These are phyloP conservation scores for Aleiodes testaceus DNA, from an alignment of 2,888 invertebrate genomes.

Conservation along the genomic window DNA sequence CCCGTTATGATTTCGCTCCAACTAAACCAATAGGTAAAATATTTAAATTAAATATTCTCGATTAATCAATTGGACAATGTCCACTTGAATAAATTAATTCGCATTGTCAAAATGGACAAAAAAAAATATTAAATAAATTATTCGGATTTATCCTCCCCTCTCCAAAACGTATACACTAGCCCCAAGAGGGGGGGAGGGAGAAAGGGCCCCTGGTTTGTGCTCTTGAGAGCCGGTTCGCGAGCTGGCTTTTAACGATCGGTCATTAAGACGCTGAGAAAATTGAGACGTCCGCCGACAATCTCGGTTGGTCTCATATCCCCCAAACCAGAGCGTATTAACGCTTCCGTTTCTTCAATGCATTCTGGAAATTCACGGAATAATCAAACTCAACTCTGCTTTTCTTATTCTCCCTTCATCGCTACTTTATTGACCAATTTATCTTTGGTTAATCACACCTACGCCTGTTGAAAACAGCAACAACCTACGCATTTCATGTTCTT, in stretches of 20 bases:
- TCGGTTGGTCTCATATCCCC: constrained; percentile 58
- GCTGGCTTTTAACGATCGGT: constrained; percentile 69
- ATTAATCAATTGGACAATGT: constrained; percentile 3
- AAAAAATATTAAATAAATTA: neutral
- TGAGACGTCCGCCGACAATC: constrained; percentile 65
- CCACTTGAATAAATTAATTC: constrained; percentile 26
- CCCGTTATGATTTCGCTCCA: no score
- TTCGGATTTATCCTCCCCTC: neutral
- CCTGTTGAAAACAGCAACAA: constrained; percentile 34
- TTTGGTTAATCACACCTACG: constrained; percentile 28
- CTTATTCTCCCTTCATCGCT: neutral
- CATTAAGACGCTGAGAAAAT: constrained; percentile 69
- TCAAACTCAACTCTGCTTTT: neutral
- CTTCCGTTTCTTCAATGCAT: constrained; percentile 34
- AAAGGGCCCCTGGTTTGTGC: constrained; percentile 46
- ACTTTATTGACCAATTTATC: constrained; percentile 8
- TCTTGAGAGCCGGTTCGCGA: constrained; percentile 63
- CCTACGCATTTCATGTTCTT: constrained; percentile 41
- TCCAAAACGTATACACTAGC: neutral
- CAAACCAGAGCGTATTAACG: constrained; percentile 61
- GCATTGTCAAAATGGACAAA: constrained; percentile 20
- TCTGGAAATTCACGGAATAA: constrained; percentile 20
- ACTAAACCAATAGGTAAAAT: neutral
- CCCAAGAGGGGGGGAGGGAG: constrained; percentile 30
- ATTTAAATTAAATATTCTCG: neutral